A percentile compares a stretch with the other conserved stretches of the same genome.
Conservation (phyloP, 2,797 vertebrate genomes). For the Poecile montanus region DNA sequence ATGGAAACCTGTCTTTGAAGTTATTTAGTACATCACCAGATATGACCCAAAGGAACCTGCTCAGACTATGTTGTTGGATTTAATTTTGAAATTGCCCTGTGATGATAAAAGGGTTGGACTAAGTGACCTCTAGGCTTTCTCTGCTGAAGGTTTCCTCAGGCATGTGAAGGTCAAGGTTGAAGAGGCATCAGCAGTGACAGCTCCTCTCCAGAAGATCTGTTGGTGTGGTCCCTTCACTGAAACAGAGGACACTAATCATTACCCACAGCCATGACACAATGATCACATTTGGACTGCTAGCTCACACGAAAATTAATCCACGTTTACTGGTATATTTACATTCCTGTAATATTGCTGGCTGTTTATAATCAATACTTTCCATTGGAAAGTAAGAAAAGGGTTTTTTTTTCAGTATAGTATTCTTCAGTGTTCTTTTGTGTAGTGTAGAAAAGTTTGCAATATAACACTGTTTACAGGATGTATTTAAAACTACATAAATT, state of each 20-base stretch:
- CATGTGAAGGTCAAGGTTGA: not conserved
- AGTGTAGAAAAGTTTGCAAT: not conserved
- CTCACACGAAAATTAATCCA: not conserved
- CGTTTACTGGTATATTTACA: not conserved
- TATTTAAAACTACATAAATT: slow-evolving; percentile 25
- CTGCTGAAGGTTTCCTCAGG: not conserved
- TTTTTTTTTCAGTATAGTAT: not conserved
- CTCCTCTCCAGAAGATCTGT: not conserved
- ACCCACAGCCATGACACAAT: not conserved
- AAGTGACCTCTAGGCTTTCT: not conserved
- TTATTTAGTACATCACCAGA: not conserved
- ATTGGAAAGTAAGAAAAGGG: not conserved
- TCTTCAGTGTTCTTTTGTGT: not conserved
- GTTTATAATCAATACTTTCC: not conserved
- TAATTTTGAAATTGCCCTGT: not conserved
- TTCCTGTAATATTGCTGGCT: not conserved
- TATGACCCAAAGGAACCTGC: not conserved
- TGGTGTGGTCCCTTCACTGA: not conserved
- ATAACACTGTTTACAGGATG: not conserved
- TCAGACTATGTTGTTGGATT: not conserved
- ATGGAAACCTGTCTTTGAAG: not conserved
- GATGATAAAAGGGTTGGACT: not conserved
- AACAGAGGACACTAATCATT: not conserved
- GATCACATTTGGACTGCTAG: not conserved
- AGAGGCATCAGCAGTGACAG: not conserved